A percentile compares a stretch with the other conserved stretches of the same genome.
These are phyloP conservation scores for Saturnia pavonia DNA, from an alignment of 2,888 invertebrate species.

Conservation along the genomic window DNA sequence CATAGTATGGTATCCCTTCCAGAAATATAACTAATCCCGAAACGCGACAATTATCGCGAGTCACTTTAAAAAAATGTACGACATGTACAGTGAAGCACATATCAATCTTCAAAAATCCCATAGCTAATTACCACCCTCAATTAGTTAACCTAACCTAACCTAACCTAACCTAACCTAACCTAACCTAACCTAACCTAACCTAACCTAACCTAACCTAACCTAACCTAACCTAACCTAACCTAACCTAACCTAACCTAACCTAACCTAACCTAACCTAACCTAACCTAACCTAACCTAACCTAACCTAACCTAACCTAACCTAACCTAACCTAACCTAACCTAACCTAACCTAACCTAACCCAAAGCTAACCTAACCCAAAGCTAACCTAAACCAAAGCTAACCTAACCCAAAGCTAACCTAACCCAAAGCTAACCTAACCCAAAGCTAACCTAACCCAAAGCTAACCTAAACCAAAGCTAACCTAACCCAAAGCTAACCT, in stretches of 20 bases:
- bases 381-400: slow-evolving; percentile 28
- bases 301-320: slow-evolving; percentile 26
- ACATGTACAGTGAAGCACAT: too few relatives aligned
- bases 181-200: slow-evolving; percentile 25
- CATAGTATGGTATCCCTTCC: too few relatives aligned
- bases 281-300: slow-evolving; percentile 24
- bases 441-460: too few relatives aligned
- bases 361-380: slow-evolving; percentile 20
- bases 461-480: too few relatives aligned
- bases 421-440: slow-evolving; percentile 21
- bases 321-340: slow-evolving; percentile 28
- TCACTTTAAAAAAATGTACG: too few relatives aligned
- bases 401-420: slow-evolving; percentile 28
- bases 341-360: slow-evolving; percentile 16
- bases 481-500: too few relatives aligned
- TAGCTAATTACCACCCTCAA: too few relatives aligned
- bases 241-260: slow-evolving; percentile 23
- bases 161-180: slow-evolving; percentile 31
- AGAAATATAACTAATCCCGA: too few relatives aligned
- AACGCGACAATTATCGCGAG: too few relatives aligned
- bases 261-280: slow-evolving; percentile 24
- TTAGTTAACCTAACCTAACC: slow-evolving; percentile 26
- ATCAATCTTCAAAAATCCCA: too few relatives aligned
- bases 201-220: slow-evolving; percentile 11
- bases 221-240: slow-evolving; percentile 21